Evolutionary conservation across 1,140 invertebrate genomes (phyloP).

Genomic region (Zophobas morio): DNA sequence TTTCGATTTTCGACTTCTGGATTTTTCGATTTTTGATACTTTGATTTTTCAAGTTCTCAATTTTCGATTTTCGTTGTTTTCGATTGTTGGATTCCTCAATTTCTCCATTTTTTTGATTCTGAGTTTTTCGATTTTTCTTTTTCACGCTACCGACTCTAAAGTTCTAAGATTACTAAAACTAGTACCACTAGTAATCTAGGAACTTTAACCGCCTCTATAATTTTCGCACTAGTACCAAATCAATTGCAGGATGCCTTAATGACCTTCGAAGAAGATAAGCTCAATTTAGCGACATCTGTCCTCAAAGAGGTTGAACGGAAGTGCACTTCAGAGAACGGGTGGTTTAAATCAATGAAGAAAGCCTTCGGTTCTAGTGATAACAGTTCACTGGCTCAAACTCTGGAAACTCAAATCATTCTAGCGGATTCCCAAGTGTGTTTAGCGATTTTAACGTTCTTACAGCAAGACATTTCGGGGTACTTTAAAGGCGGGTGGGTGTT

Average conservation of each 20-base stretch:
- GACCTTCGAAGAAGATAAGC: slow-evolving; percentile 81
- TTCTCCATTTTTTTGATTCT: too few relatives aligned
- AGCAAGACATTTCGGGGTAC: slow-evolving; percentile 77
- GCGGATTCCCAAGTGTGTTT: slow-evolving; percentile 75
- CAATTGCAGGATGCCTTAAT: slow-evolving; percentile 78
- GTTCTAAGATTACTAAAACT: too few relatives aligned
- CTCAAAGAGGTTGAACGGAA: slow-evolving; percentile 77
- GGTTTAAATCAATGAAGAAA: slow-evolving; percentile 73
- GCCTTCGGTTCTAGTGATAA: slow-evolving; percentile 68
- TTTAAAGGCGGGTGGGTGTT: slow-evolving; percentile 82
- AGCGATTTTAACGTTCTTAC: slow-evolving; percentile 61
- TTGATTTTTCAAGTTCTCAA: too few relatives aligned
- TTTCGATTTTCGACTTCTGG: too few relatives aligned
- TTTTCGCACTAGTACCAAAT: background rate
- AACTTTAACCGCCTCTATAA: background rate
- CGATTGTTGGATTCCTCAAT: too few relatives aligned
- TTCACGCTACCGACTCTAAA: too few relatives aligned
- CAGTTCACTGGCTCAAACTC: slow-evolving; percentile 66
- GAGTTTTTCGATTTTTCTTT: too few relatives aligned
- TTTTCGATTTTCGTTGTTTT: too few relatives aligned
- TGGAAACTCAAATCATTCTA: slow-evolving; percentile 79
- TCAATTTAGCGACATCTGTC: slow-evolving; percentile 72
- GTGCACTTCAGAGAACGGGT: slow-evolving; percentile 73
- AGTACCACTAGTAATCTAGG: too few relatives aligned
- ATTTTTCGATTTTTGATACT: too few relatives aligned